phyloP scores from a whole-genome alignment of 2,113 vertebrate genomes.

The Pluvialis apricaria region DNA sequence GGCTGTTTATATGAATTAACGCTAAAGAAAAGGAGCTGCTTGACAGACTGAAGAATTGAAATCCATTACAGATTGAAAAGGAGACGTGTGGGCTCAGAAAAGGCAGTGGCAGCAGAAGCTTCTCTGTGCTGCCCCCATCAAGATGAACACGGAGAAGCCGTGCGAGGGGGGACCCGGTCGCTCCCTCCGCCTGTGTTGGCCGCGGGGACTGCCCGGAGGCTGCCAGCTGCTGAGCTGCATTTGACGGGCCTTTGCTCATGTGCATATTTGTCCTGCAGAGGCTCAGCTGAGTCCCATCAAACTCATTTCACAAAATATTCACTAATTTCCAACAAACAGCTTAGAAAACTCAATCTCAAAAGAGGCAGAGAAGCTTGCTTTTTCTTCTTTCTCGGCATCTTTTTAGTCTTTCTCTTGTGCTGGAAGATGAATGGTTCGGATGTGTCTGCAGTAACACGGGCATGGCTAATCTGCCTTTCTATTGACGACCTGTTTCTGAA shows the following conservation, averaged over 20 bases:
- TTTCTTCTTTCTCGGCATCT: not conserved
- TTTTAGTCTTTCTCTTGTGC: not conserved
- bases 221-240: not conserved
- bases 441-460: not conserved
- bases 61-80: not conserved
- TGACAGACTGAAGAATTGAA: not conserved
- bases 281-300: not conserved
- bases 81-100: not conserved
- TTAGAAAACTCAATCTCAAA: not conserved
- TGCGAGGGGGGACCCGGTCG: rapidly evolving
- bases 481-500: not conserved
- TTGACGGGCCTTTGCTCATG: not conserved
- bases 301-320: not conserved
- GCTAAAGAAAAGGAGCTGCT: not conserved
- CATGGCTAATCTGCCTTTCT: not conserved
- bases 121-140: not conserved
- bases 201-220: not conserved
- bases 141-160: rapidly evolving
- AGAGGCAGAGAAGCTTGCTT: not conserved
- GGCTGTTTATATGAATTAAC: not conserved
- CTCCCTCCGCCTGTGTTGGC: not conserved
- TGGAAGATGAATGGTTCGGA: not conserved
- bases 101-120: not conserved
- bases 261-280: not conserved
- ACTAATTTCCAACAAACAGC: not conserved